Conservation (phyloP, 2,888 invertebrate species). For the Heteromurus nitidus region DNA sequence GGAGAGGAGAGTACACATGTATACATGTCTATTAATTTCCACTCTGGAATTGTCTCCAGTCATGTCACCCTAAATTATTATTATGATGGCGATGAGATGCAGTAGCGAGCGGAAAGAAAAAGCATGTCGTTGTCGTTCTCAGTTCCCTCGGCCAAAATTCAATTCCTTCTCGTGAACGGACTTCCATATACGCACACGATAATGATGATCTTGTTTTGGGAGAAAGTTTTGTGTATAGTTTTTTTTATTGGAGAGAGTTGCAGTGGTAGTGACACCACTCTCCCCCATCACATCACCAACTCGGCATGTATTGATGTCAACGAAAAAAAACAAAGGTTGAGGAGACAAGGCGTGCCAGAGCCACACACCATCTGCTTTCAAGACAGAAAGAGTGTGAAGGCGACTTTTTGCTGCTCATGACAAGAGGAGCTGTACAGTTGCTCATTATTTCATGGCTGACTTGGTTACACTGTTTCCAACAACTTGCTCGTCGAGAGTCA, state of each 20-base stretch:
- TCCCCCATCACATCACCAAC: background rate
- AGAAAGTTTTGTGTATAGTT: background rate
- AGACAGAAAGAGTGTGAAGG: conserved; percentile 7
- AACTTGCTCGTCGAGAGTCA: background rate
- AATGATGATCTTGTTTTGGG: background rate
- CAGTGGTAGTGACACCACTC: background rate
- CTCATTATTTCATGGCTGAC: conserved; percentile 48
- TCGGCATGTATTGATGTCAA: conserved; percentile 30
- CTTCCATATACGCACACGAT: background rate
- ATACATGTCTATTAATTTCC: conserved; percentile 41
- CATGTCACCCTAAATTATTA: conserved; percentile 29
- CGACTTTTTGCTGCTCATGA: background rate
- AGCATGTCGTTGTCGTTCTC: background rate
- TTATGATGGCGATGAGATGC: no score
- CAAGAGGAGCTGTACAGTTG: no score
- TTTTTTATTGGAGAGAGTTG: background rate
- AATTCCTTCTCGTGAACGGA: conserved; percentile 33
- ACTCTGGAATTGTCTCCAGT: conserved; percentile 3
- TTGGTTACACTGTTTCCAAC: background rate
- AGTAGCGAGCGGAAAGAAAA: no score
- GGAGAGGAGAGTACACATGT: background rate
- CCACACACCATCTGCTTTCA: background rate
- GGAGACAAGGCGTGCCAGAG: no score
- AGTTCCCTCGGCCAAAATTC: conserved; percentile 28
- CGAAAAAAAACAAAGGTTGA: conserved; percentile 22